phyloP scores from a whole-genome alignment of 2,888 invertebrate species.

The Zygothrica quintamaculata region DNA sequence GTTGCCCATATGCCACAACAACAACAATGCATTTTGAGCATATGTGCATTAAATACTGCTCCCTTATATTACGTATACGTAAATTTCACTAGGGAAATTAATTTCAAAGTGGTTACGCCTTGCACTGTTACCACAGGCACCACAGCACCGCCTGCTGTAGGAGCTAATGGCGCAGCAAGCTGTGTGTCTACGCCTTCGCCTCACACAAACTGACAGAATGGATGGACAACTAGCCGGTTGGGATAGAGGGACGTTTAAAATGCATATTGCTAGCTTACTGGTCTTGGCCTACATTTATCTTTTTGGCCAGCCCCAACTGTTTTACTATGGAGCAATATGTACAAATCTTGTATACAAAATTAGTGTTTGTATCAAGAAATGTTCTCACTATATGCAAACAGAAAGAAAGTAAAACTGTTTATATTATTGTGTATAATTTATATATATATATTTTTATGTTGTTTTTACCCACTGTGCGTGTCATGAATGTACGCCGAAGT shows the following conservation, averaged over 20 bases:
- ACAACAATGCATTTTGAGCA: slow-evolving; percentile 10
- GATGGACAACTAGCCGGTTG: slow-evolving; percentile 1
- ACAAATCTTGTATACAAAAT: not conserved
- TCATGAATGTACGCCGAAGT: slow-evolving; percentile 4
- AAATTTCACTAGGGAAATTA: slow-evolving; percentile 79
- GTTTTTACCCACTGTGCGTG: not conserved
- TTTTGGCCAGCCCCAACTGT: slow-evolving; percentile 38
- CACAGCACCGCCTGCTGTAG: not conserved
- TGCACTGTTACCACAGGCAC: slow-evolving; percentile 3
- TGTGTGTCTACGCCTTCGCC: slow-evolving; percentile 56
- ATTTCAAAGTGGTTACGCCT: slow-evolving; percentile 72
- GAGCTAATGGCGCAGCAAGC: slow-evolving; percentile 67
- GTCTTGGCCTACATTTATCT: slow-evolving; percentile 73
- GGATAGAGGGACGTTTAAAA: slow-evolving; percentile 21
- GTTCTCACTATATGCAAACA: too few species aligned
- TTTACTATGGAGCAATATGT: slow-evolving; percentile 32
- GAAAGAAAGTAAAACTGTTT: too few species aligned
- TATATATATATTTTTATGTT: too few species aligned
- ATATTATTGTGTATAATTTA: too few species aligned
- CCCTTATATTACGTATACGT: slow-evolving; percentile 61
- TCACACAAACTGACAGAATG: slow-evolving; percentile 52
- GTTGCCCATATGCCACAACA: slow-evolving; percentile 5
- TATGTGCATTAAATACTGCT: slow-evolving; percentile 11
- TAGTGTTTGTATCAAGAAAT: too few species aligned
- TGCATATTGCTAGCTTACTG: slow-evolving; percentile 57